phyloP scores from a whole-genome alignment of 2,888 invertebrate species.

The Epinotia ramella region DNA sequence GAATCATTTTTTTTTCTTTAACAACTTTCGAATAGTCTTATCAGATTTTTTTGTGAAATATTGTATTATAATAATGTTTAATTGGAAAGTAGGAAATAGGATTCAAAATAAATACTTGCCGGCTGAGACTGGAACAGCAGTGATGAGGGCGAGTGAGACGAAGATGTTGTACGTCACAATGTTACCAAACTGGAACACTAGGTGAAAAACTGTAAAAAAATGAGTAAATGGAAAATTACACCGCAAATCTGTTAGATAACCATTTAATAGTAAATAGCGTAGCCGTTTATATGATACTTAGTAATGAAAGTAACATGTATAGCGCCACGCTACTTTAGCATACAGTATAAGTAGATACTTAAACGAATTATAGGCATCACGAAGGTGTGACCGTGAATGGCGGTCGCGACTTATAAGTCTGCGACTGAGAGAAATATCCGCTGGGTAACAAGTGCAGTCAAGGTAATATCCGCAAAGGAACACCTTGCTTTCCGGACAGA shows the following conservation, averaged over 20 bases:
- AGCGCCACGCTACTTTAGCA: conserved; percentile 1
- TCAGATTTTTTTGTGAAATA: neutral
- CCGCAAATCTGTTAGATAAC: neutral
- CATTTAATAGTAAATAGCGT: neutral
- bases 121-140: conserved; percentile 97
- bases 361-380: conserved; percentile 12
- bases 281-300: too few relatives aligned
- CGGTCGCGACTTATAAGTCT: conserved; percentile 14
- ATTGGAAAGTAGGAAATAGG: neutral
- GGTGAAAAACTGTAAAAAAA: conserved; percentile 91
- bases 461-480: conserved; percentile 11
- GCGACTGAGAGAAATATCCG: conserved; percentile 43
- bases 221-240: too few relatives aligned
- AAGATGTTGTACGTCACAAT: conserved; percentile 97
- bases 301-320: neutral
- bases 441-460: conserved; percentile 13
- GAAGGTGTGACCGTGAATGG: conserved; percentile 9
- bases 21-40: neutral
- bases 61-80: neutral
- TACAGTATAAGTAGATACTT: neutral
- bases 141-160: conserved; percentile 96
- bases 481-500: neutral
- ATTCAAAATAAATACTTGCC: conserved; percentile 84
- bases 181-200: conserved; percentile 97
- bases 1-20: neutral